A percentile compares a stretch with the other conserved stretches of the same genome.
These are phyloP conservation scores for Drosophila neonasuta DNA, from an alignment of 2,888 invertebrate species.

Conservation along the genomic window DNA sequence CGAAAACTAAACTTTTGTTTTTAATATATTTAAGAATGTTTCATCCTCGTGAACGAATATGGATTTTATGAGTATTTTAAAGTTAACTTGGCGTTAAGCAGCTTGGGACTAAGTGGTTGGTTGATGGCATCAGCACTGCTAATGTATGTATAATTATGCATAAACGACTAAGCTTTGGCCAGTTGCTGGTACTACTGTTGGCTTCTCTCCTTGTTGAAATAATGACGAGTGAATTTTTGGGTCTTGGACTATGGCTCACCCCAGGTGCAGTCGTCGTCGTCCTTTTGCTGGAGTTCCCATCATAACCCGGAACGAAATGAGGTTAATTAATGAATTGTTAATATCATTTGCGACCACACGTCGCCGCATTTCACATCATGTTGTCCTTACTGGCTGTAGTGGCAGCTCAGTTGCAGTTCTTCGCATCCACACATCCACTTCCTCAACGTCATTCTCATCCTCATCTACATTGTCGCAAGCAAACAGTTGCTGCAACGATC, in stretches of 20 bases:
- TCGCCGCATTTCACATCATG: conserved; percentile 60
- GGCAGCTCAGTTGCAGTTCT: conserved; percentile 15
- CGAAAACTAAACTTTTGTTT: neutral
- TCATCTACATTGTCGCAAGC: conserved; percentile 34
- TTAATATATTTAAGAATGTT: neutral
- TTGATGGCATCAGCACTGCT: conserved; percentile 22
- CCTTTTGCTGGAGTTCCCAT: conserved; percentile 34
- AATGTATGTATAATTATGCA: conserved; percentile 69
- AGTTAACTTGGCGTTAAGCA: conserved; percentile 68
- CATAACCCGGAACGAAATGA: conserved; percentile 72
- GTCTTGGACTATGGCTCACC: conserved; percentile 29
- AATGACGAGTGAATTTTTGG: conserved; percentile 61
- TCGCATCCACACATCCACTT: neutral
- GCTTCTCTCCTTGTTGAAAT: conserved; percentile 44
- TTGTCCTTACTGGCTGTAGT: conserved; percentile 33
- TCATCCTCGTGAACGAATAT: conserved; percentile 18
- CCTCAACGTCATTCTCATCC: neutral
- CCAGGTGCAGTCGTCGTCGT: conserved; percentile 39
- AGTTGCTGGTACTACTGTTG: conserved; percentile 24
- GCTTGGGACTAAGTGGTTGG: conserved; percentile 34
- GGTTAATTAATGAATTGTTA: conserved; percentile 79
- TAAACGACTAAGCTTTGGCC: conserved; percentile 60
- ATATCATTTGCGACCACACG: conserved; percentile 78
- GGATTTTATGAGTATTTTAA: conserved; percentile 55
- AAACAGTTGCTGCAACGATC: conserved; percentile 69